Evolutionary conservation across 2,888 invertebrate species (phyloP).

Genomic region (Drosophila eohydei): DNA sequence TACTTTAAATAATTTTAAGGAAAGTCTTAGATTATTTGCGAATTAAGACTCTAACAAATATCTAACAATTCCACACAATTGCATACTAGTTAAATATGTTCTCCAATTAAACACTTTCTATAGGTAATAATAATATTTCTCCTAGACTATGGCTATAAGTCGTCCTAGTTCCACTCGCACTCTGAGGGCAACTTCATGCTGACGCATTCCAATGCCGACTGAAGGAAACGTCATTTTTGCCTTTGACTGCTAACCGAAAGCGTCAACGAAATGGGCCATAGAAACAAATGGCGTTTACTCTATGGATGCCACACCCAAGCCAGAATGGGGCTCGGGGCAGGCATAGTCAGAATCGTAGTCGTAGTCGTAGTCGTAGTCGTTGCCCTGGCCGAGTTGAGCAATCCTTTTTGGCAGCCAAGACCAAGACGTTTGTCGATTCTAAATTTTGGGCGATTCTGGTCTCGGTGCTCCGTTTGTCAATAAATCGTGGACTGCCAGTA

Average conservation of each 20-base stretch:
- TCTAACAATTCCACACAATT: not conserved
- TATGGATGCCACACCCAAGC: slow-evolving; percentile 61
- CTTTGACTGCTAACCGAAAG: slow-evolving; percentile 54
- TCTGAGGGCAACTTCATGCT: slow-evolving; percentile 34
- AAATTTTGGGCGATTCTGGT: slow-evolving; percentile 71
- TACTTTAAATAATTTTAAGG: too few species aligned
- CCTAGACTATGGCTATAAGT: not conserved
- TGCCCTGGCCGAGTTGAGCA: slow-evolving; percentile 35
- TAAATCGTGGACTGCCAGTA: slow-evolving; percentile 84
- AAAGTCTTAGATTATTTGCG: too few species aligned
- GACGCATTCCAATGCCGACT: slow-evolving; percentile 47
- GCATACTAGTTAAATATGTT: not conserved
- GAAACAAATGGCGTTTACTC: slow-evolving; percentile 71
- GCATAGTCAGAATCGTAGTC: not conserved
- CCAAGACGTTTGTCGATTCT: slow-evolving; percentile 77
- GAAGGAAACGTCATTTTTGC: slow-evolving; percentile 56
- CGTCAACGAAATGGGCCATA: slow-evolving; percentile 73
- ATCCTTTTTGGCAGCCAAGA: slow-evolving; percentile 77
- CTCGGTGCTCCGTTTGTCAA: slow-evolving; percentile 79
- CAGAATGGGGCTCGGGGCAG: not conserved
- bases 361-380: not conserved
- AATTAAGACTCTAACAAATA: not conserved
- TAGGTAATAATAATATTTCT: not conserved
- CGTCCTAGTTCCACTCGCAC: not conserved
- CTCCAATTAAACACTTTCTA: slow-evolving; percentile 4